A percentile compares a stretch with the other conserved stretches of the same genome.
phyloP scores from a whole-genome alignment of 2,113 vertebrate species.

The Bungarus multicinctus region DNA sequence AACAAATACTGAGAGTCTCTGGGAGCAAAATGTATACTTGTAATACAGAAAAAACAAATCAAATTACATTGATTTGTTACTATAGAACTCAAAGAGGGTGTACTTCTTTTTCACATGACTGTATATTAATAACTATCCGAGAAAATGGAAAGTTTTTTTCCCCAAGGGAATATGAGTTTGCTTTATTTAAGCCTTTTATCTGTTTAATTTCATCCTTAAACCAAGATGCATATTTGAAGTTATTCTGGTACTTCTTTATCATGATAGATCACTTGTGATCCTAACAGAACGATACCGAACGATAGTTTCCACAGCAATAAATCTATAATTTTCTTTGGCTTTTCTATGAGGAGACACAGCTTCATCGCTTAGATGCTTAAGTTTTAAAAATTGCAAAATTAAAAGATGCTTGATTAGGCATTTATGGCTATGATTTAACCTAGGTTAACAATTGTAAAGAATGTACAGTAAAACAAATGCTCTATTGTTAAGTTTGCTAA shows the following conservation, averaged over 20 bases:
- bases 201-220: constrained; percentile 30
- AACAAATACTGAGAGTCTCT: neutral
- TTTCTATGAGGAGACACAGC: neutral
- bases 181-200: neutral
- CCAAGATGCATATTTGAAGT: neutral
- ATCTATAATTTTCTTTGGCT: constrained; percentile 9
- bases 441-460: constrained; percentile 5
- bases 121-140: neutral
- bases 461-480: neutral
- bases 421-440: constrained; percentile 9
- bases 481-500: neutral
- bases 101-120: neutral
- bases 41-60: neutral
- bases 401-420: constrained; percentile 9
- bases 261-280: constrained; percentile 26
- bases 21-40: neutral
- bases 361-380: neutral
- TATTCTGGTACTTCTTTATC: constrained; percentile 27
- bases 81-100: neutral
- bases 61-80: neutral
- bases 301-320: constrained; percentile 10
- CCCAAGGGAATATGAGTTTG: neutral
- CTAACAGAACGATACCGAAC: constrained; percentile 17
- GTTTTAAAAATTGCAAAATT: neutral
- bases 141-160: neutral